These are phyloP conservation scores for Tursiops truncatus DNA, from an alignment of 2,113 vertebrate genomes.

Conservation along the genomic window DNA sequence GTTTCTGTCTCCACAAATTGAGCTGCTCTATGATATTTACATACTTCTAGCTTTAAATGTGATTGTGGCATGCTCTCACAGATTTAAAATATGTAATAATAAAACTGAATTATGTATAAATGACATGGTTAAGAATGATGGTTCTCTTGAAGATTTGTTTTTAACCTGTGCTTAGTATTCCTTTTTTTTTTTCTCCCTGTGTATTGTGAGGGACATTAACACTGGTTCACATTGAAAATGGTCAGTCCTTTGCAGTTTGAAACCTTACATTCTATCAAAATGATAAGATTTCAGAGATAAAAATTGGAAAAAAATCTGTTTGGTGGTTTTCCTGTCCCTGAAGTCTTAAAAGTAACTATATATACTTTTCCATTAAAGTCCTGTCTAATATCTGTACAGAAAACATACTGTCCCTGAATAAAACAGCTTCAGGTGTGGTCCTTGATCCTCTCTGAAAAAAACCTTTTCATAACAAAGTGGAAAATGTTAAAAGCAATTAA, in stretches of 20 bases:
- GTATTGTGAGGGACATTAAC: background rate
- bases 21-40: background rate
- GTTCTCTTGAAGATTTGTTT: constrained; percentile 14
- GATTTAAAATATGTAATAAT: constrained; percentile 25
- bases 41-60: background rate
- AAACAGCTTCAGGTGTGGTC: constrained; percentile 6
- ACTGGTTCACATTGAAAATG: background rate
- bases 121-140: background rate
- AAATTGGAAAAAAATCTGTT: background rate
- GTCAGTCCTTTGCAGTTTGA: constrained; percentile 31
- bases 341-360: constrained; percentile 45
- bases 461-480: background rate
- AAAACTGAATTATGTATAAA: background rate
- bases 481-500: background rate
- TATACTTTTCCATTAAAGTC: constrained; percentile 15
- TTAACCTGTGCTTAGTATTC: background rate
- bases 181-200: background rate
- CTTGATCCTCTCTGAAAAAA: background rate
- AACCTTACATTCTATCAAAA: constrained; percentile 22
- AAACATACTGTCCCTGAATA: background rate
- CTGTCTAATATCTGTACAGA: background rate
- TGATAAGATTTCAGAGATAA: background rate
- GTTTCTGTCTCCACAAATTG: background rate
- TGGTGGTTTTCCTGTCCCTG: constrained; percentile 14
- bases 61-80: constrained; percentile 13